phyloP scores from a whole-genome alignment of 92 coral and sea anemone genomes.

The Palythoa grandis region DNA sequence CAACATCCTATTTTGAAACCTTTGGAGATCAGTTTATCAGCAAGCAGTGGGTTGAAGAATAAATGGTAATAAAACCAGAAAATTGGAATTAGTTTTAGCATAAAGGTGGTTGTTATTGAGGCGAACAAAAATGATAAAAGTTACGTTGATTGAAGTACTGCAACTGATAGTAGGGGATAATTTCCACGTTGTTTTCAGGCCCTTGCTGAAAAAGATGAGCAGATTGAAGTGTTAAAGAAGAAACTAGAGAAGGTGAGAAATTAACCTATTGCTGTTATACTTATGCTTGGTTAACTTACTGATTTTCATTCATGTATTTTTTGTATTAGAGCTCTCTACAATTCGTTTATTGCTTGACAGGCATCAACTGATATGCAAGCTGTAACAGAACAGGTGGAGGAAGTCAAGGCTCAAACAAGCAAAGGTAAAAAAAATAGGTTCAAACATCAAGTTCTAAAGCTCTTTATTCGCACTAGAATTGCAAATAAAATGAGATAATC shows the following conservation, averaged over 20 bases:
- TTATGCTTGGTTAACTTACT: neutral
- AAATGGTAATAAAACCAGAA: neutral
- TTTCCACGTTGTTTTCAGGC: constrained; percentile 47
- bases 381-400: constrained; percentile 82
- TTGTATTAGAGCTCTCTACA: neutral
- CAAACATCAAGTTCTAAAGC: too few relatives aligned
- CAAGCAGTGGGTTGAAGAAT: neutral
- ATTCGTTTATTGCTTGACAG: constrained; percentile 43
- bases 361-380: constrained; percentile 93
- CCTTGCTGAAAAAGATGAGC: constrained; percentile 82
- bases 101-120: neutral
- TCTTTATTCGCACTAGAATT: too few relatives aligned
- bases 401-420: constrained; percentile 84
- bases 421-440: constrained; percentile 64
- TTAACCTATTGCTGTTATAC: neutral
- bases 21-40: neutral
- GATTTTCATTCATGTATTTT: too few relatives aligned
- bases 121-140: neutral
- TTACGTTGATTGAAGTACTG: neutral
- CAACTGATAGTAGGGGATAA: neutral
- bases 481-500: too few relatives aligned
- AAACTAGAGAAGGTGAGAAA: constrained; percentile 85
- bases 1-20: too few relatives aligned
- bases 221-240: constrained; percentile 80
- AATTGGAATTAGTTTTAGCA: neutral